Evolutionary conservation across 2,797 vertebrate genomes (phyloP).

Genomic region (Mallotus villosus): DNA sequence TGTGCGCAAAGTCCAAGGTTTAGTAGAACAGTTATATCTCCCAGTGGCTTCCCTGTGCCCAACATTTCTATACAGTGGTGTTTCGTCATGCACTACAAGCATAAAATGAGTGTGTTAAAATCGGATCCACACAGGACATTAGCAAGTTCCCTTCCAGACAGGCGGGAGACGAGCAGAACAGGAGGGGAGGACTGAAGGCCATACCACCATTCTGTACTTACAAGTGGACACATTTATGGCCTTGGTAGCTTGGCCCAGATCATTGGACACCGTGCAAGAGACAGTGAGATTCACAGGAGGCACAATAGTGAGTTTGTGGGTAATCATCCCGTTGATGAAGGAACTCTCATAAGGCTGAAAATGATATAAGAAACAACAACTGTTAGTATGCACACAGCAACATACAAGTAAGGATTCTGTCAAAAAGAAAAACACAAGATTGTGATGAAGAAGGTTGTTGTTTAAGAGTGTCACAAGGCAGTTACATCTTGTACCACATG

Average conservation of each 20-base stretch:
- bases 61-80: slow-evolving; percentile 21
- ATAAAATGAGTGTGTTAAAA: slow-evolving; percentile 35
- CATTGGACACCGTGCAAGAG: slow-evolving; percentile 87
- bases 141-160: slow-evolving; percentile 26
- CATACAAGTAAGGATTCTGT: background rate
- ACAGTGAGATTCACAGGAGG: slow-evolving; percentile 89
- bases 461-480: background rate
- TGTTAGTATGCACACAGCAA: slow-evolving; percentile 22
- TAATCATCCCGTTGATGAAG: slow-evolving; percentile 77
- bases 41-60: background rate
- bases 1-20: background rate
- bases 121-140: slow-evolving; percentile 11
- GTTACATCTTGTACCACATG: slow-evolving; percentile 49
- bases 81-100: slow-evolving; percentile 59
- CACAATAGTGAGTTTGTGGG: slow-evolving; percentile 85
- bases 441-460: background rate
- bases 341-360: slow-evolving; percentile 59
- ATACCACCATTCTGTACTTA: slow-evolving; percentile 76
- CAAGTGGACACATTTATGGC: slow-evolving; percentile 87
- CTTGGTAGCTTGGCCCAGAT: slow-evolving; percentile 79
- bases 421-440: background rate
- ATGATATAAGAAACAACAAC: background rate
- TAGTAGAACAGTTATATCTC: background rate
- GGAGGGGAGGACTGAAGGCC: background rate
- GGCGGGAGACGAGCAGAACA: slow-evolving; percentile 12